Base-by-base conservation (phyloP, 2,888 invertebrate species). In the Phania funesta region DNA sequence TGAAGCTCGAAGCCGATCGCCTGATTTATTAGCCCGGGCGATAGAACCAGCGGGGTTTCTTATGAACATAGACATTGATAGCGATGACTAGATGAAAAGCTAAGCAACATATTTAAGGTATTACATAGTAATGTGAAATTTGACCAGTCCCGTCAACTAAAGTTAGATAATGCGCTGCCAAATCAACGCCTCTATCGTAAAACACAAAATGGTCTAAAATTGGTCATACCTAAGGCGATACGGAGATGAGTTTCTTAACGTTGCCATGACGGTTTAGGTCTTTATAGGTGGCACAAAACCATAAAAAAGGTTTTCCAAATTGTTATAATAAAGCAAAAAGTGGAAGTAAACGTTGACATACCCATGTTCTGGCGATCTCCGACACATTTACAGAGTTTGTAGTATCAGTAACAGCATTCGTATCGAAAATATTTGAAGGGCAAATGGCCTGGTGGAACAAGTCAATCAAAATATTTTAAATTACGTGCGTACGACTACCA, bases 1-100 rank as follows among this genome's bases (percentile, higher is more conserved):
- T 2, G 83, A 74, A 26, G 80, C 73, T 16, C 20, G 80, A 16
- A 83, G 76, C 22, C 22, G 79, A 38, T 16, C 67, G 26, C 44
- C 67, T 1, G 67, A 54, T 32, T 41, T 64, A 58, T 29, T 46
- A 26, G 18, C 60, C 2, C 35, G 18, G 5, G 68, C 38, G 13
- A 29, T 44, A 3, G 54, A 68, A 50, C 29, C 56, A 9, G 71
- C 60, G 5, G 70, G 52, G n/a, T 67, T 73, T 16, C 13, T 79
- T 5, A 22, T 70, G 29, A 48, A 24, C 1, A 16, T 54, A 3
- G 44, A 26, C 6, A 18, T 16, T 24, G 41, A 5, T 13, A 70
- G 18, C 24, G 26, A 44, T 7, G 41, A 44, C 7, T 44, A 4
- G 41, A 18, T 18, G 16, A 44, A 7, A 44, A 18, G 13, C 3